phyloP scores from a whole-genome alignment of 2,888 invertebrate species.

The Campoletis raptor region DNA sequence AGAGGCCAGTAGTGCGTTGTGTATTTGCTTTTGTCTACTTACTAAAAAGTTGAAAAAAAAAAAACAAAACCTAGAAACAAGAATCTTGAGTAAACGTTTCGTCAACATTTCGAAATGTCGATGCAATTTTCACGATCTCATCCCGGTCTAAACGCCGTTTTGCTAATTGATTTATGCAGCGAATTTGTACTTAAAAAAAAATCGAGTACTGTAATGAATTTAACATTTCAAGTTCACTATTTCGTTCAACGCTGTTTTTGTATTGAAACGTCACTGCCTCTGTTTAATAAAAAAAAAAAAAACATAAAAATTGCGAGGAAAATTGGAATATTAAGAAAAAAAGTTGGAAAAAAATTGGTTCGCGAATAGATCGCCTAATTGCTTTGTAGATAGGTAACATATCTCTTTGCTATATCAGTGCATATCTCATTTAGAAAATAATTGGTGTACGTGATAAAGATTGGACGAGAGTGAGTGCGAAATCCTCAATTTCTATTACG shows the following conservation, averaged over 20 bases:
- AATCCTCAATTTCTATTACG: slow-evolving; percentile 26
- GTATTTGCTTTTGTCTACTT: slow-evolving; percentile 20
- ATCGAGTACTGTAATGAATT: neutral
- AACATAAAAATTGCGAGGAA: slow-evolving; percentile 13
- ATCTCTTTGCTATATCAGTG: slow-evolving; percentile 72
- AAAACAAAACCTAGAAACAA: neutral
- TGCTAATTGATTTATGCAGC: slow-evolving; percentile 12
- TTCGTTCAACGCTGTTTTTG: slow-evolving; percentile 7
- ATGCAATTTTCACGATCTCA: slow-evolving; percentile 30
- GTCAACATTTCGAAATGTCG: slow-evolving; percentile 5
- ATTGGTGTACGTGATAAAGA: slow-evolving; percentile 67
- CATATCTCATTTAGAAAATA: slow-evolving; percentile 71
- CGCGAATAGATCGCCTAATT: slow-evolving; percentile 66
- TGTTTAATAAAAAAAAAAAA: slow-evolving; percentile 39
- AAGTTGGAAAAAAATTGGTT: slow-evolving; percentile 35
- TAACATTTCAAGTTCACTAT: neutral
- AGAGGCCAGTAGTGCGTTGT: neutral
- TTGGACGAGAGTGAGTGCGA: slow-evolving; percentile 48
- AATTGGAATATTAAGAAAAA: slow-evolving; percentile 16
- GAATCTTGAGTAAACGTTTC: neutral
- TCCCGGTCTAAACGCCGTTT: slow-evolving; percentile 25
- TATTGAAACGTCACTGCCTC: slow-evolving; percentile 65
- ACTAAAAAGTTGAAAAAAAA: slow-evolving; percentile 27
- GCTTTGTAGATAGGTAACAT: slow-evolving; percentile 73
- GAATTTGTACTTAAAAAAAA: slow-evolving; percentile 55